Evolutionary conservation across 1,140 invertebrate genomes (phyloP), one percentile per base, ranked within the genome.

Genomic region (Planococcus citri): DNA sequence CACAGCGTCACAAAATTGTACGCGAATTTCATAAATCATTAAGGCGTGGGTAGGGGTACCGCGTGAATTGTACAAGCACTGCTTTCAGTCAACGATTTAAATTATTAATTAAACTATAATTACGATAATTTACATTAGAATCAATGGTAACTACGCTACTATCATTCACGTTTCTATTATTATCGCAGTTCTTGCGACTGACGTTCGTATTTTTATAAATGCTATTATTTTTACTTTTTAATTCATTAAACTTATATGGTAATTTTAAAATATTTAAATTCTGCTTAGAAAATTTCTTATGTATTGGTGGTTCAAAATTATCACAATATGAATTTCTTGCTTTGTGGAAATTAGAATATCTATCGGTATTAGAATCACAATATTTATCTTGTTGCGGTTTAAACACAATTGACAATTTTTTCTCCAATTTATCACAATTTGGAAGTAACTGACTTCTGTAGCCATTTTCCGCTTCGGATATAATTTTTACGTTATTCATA

Each of bases 251-350:
- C 17, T 64, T 64, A 27, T 64, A 64, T 25, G 60, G 60, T 64
- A 64, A 64, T 64, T 64, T 64, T 64, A 64, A 64, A 25, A 64
- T 64, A 64, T 64, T 64, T 24, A 64, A 64, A 64, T 64, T 64
- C 20, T 64, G 60, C 24, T 64, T 64, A 25, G 60, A 64, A 64
- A 64, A 24, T 64, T 64, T 64, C 24, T 64, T 21, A 9, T 24
- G 60, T 6, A 64, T 17, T 64, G 3, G 10, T 1, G 60, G 60
- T 25, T 24, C 60, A 64, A 24, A 25, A 24, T 64, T 3, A 20
- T 64, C 17, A 25, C 20, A 14, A 9, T 4, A 2, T 9, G 41
- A 20, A 17, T 17, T 64, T 64, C 60, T 60, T 60, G 8, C 60
- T 25, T 27, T 3, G 22, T 24, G 10, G 22, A 24, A 24, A 64